These are phyloP conservation scores for Irena cyanogastra DNA, from an alignment of 2,113 vertebrate genomes.

Conservation along the genomic window DNA sequence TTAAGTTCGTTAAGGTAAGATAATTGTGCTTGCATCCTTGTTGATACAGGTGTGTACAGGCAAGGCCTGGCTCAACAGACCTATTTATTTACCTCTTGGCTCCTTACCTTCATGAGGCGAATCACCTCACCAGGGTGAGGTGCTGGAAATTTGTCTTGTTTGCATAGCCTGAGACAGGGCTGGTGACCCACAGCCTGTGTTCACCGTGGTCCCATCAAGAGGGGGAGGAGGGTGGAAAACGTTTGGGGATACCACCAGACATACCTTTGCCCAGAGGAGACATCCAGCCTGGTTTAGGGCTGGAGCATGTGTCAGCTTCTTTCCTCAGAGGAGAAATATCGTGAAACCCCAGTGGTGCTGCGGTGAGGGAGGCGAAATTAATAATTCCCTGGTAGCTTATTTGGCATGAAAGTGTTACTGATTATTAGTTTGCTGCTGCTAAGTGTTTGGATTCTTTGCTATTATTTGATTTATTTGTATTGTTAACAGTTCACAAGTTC, in stretches of 20 bases:
- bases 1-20: constrained; percentile 84
- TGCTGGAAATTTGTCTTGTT: constrained; percentile 1
- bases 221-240: neutral
- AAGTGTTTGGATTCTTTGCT: constrained; percentile 27
- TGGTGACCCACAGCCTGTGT: neutral
- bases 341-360: neutral
- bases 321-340: neutral
- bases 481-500: constrained; percentile 55
- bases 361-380: neutral
- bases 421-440: constrained; percentile 38
- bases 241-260: neutral
- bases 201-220: neutral
- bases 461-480: constrained; percentile 34
- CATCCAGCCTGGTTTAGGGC: neutral
- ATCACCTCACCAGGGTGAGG: neutral
- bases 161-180: neutral
- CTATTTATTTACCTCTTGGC: constrained; percentile 39
- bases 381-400: constrained; percentile 22
- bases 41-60: constrained; percentile 75
- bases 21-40: constrained; percentile 72
- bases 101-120: neutral
- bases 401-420: constrained; percentile 22
- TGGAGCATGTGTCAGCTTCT: neutral
- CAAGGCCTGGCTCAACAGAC: constrained; percentile 2
- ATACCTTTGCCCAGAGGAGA: neutral